Evolutionary conservation across 2,113 vertebrate genomes (phyloP).

Genomic region (Neopipo cinnamomea): DNA sequence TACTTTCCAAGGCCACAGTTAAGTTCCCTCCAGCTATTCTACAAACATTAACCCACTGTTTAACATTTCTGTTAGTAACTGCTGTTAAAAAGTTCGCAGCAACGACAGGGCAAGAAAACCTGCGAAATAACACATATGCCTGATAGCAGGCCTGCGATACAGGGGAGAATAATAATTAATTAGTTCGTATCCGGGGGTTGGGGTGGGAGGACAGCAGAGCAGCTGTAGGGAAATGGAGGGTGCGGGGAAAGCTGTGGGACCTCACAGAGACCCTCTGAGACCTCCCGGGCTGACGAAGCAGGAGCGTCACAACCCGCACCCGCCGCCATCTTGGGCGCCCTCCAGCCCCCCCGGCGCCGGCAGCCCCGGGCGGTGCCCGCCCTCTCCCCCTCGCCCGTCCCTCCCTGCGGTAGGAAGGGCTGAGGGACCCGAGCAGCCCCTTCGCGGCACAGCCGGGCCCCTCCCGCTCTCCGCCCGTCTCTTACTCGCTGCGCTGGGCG

Average conservation of each 20-base stretch:
- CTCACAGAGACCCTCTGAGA: accelerated
- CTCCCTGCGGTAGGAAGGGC: not conserved
- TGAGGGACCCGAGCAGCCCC: not conserved
- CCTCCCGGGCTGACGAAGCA: accelerated
- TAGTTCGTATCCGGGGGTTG: no score
- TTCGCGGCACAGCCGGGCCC: not conserved
- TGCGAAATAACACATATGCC: accelerated
- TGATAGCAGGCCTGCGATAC: accelerated
- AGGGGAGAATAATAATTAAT: accelerated
- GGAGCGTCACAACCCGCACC: accelerated
- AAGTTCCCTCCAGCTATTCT: not conserved
- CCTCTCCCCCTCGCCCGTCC: accelerated
- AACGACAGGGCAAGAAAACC: not conserved
- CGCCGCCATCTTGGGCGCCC: not conserved
- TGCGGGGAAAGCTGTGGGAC: accelerated
- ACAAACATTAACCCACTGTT: not conserved
- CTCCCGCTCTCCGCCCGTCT: not conserved
- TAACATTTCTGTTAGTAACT: not conserved
- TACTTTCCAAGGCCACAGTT: not conserved
- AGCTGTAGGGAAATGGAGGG: accelerated
- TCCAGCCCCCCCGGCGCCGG: not conserved
- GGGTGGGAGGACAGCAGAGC: not conserved
- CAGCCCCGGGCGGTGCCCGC: not conserved
- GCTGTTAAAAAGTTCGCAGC: accelerated
- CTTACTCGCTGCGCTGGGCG: not conserved